Evolutionary conservation across 2,888 invertebrate species (phyloP), one percentile per base, ranked within the genome.

Genomic region (Tuberolachnus salignus): DNA sequence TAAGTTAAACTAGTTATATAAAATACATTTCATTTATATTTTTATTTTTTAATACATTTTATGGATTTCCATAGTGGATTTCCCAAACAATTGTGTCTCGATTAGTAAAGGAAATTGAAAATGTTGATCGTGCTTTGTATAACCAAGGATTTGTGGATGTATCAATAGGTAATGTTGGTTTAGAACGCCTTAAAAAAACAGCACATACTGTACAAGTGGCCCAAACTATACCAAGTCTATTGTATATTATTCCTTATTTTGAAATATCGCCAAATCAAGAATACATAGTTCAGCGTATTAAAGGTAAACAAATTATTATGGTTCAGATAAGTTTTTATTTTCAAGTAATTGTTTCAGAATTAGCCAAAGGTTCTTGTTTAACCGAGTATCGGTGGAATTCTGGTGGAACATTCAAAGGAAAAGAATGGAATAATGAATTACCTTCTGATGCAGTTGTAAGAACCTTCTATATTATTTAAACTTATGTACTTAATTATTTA

Each of bases 351-450:
- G 70, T 82, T 84, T 59, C 84, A 88, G 92, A 93, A 83, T 87
- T 97, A 81, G 89, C 92, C 0, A 90, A 89, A 84, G 95, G 94
- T 81, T 94, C 95, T 13, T 94, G 94, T 84, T 92, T 97, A 87
- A 92, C 94, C 84, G 92, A 92, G 83, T 97, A 92, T 86, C 91
- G 91, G 82, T 97, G 97, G 96, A 91, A 92, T 86, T 89, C 91
- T 80, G 96, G 96, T 64, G 92, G 92, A 59, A 87, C 87, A 44
- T 89, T 90, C 83, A 89, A 91, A 83, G 91, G 91, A 19, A 90
- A 92, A 83, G 90, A 89, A 67, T 95, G 95, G 95, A 92, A 91
- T 83, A 91, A 91, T 81, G 89, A 91, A 83, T 87, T 93, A 82
- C 95, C 95, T 16, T 91, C 94, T n/a, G 97, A 97, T 87, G 90